These are phyloP conservation scores for Neria commutata DNA, from an alignment of 2,888 invertebrate species.

Conservation along the genomic window DNA sequence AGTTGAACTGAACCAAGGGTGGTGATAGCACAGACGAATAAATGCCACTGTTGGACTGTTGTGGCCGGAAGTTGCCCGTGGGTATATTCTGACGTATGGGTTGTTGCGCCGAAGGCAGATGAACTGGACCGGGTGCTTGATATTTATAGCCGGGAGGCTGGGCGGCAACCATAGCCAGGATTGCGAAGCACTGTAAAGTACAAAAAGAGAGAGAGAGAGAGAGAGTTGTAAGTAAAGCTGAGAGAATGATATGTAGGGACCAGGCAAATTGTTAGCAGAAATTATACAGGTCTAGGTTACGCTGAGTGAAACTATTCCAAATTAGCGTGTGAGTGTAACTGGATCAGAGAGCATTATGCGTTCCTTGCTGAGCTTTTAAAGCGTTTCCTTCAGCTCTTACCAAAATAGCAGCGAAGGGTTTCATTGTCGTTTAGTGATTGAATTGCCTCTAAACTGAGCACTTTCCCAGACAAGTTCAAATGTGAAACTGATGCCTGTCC, in stretches of 20 bases:
- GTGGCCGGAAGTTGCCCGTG: constrained; percentile 40
- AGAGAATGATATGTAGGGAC: too few species aligned
- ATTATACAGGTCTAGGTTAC: too few species aligned
- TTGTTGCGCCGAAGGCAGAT: background rate
- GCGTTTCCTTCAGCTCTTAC: constrained; percentile 40
- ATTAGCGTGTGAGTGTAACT: too few species aligned
- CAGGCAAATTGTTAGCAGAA: too few species aligned
- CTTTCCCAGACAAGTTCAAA: constrained; percentile 12
- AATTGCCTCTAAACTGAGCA: constrained; percentile 20
- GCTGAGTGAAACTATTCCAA: too few species aligned
- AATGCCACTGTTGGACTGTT: constrained; percentile 39
- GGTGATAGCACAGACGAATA: constrained; percentile 32
- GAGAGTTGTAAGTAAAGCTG: too few species aligned
- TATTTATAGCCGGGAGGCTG: constrained; percentile 50
- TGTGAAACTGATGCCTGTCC: constrained; percentile 22
- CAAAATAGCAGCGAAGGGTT: constrained; percentile 40
- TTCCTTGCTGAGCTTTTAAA: too few species aligned
- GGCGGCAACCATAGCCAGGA: constrained; percentile 36
- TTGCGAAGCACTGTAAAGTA: constrained; percentile 40
- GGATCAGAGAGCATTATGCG: too few species aligned
- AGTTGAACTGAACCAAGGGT: constrained; percentile 29
- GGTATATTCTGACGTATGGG: constrained; percentile 27
- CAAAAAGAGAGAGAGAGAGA: too few species aligned
- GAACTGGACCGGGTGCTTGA: constrained; percentile 26
- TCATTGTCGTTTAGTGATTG: constrained; percentile 40